Evolutionary conservation across 2,797 vertebrate species (phyloP).

Genomic region (Vireo griseus): DNA sequence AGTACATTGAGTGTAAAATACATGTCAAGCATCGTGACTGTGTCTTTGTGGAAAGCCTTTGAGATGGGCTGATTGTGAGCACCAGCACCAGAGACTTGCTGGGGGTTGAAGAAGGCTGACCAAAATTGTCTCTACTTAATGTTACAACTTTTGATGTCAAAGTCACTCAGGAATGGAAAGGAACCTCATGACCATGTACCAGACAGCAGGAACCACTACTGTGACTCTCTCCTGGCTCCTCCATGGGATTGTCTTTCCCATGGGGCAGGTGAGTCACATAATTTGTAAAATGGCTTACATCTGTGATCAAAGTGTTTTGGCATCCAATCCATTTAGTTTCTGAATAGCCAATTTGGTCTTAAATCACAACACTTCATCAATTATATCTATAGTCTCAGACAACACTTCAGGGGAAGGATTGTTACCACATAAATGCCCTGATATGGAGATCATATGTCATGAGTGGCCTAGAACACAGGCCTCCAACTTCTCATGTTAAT

Average conservation of each 20-base stretch:
- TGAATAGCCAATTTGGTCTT: neutral
- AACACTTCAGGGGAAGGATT: neutral
- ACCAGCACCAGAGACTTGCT: neutral
- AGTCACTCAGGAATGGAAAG: neutral
- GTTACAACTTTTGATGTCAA: neutral
- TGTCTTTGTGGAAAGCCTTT: neutral
- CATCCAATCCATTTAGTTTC: neutral
- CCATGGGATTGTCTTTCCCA: neutral
- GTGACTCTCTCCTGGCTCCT: neutral
- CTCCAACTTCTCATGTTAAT: neutral
- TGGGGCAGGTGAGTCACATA: accelerated
- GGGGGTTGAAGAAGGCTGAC: neutral
- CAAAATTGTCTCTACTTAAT: neutral
- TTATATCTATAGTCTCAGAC: neutral
- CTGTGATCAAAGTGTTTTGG: neutral
- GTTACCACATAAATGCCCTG: neutral
- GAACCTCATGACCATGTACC: neutral
- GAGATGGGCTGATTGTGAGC: neutral
- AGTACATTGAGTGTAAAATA: neutral
- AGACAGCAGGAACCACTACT: neutral
- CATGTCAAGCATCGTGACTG: neutral
- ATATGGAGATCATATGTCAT: neutral
- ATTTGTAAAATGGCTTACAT: neutral
- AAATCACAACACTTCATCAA: neutral
- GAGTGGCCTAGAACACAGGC: neutral